Percentiles rank a stretch among this genome's conserved stretches.
Evolutionary conservation across 1,140 invertebrate genomes (phyloP).

Genomic region (Hestina assimilis): DNA sequence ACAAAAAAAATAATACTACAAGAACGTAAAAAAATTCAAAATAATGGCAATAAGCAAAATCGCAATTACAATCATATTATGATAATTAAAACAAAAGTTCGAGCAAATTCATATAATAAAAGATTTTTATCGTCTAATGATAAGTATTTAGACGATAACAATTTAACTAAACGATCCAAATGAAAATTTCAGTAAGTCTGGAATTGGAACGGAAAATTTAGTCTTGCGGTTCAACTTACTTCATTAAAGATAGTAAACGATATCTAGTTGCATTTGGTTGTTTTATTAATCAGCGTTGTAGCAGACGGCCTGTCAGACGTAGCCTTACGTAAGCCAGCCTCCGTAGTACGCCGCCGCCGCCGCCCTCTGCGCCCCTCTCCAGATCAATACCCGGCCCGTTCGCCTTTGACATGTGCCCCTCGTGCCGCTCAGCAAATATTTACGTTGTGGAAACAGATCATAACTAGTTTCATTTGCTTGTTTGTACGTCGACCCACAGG

Average conservation of each 20-base stretch:
- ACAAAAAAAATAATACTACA: too few relatives aligned
- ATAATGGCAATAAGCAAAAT: not conserved
- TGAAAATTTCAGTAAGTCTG: not conserved
- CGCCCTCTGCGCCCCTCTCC: slow-evolving; percentile 39
- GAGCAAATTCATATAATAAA: not conserved
- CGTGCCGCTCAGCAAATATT: slow-evolving; percentile 74
- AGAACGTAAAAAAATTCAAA: too few relatives aligned
- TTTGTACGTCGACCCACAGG: slow-evolving; percentile 36
- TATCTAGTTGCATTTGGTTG: slow-evolving; percentile 58
- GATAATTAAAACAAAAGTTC: too few relatives aligned
- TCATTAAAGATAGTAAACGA: slow-evolving; percentile 48
- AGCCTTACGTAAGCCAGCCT: slow-evolving; percentile 72
- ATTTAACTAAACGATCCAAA: not conserved
- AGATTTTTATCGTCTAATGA: not conserved
- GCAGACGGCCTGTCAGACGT: slow-evolving; percentile 71
- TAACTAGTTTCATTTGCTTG: slow-evolving; percentile 70
- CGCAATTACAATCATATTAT: too few relatives aligned
- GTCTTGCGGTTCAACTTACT: slow-evolving; percentile 30
- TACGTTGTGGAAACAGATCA: slow-evolving; percentile 75
- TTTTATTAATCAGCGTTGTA: slow-evolving; percentile 69
- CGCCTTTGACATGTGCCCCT: slow-evolving; percentile 75
- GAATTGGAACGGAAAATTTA: not conserved
- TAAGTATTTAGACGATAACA: not conserved
- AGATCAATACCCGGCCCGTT: slow-evolving; percentile 75
- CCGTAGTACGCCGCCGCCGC: slow-evolving; percentile 63